Percentiles rank a stretch among this genome's conserved stretches.
These are phyloP conservation scores for Arge pagana DNA, from an alignment of 2,888 invertebrate genomes.

Conservation along the genomic window DNA sequence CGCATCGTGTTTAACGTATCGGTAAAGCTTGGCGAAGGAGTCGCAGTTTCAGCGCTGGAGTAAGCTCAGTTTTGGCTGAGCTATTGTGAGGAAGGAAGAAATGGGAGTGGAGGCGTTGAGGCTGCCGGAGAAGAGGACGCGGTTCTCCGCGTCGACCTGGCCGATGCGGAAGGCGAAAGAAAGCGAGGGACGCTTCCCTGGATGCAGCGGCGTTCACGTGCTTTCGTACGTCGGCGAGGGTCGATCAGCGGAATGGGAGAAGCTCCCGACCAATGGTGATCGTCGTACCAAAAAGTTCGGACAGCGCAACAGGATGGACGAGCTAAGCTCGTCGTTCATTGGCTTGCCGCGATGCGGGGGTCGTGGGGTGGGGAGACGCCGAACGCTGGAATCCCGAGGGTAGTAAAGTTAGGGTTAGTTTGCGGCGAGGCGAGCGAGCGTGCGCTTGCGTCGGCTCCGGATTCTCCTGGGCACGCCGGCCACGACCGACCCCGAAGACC, in stretches of 20 bases:
- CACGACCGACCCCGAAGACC: constrained; percentile 24
- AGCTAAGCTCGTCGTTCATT: too few relatives aligned
- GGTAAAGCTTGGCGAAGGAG: too few relatives aligned
- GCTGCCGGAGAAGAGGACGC: neutral
- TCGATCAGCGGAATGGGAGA: neutral
- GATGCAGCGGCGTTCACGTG: too few relatives aligned
- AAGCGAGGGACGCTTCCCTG: too few relatives aligned
- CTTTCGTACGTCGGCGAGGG: neutral
- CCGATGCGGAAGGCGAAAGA: neutral
- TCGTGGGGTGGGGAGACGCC: neutral
- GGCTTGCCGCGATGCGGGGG: constrained; percentile 4
- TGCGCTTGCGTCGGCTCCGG: constrained; percentile 48
- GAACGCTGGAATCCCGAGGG: constrained; percentile 23
- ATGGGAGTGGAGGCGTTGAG: neutral
- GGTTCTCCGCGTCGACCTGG: too few relatives aligned
- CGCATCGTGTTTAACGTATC: too few relatives aligned
- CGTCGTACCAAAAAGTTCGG: neutral
- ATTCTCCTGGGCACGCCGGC: constrained; percentile 20
- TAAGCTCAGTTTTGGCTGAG: too few relatives aligned
- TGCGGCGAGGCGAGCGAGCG: constrained; percentile 48
- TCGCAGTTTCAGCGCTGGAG: too few relatives aligned
- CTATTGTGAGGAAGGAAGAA: neutral
- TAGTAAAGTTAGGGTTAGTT: constrained; percentile 42
- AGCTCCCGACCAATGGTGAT: neutral
- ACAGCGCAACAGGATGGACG: too few relatives aligned